phyloP scores from a whole-genome alignment of 2,113 vertebrate genomes.

The Notarius lentiginosus region DNA sequence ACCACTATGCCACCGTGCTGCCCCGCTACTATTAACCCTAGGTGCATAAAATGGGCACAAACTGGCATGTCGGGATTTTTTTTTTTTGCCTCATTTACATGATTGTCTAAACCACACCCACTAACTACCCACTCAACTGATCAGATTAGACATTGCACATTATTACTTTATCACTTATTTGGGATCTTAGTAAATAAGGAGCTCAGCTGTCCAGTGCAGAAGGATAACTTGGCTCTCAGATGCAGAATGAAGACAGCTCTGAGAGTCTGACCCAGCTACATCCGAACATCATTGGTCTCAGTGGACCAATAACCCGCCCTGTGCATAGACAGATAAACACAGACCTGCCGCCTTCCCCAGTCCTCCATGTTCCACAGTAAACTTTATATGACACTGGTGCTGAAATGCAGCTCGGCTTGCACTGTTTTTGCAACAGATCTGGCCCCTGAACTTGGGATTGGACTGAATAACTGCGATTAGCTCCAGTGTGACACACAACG shows the following conservation, averaged over 20 bases:
- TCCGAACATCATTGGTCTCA: constrained; percentile 31
- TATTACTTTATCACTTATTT: not conserved
- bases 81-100: not conserved
- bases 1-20: no score
- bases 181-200: not conserved
- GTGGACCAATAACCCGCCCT: constrained; percentile 23
- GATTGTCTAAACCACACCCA: not conserved
- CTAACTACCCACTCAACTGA: not conserved
- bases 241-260: constrained; percentile 28
- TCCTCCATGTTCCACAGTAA: constrained; percentile 31
- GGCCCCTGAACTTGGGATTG: not conserved
- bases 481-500: constrained; percentile 18
- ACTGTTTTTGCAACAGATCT: constrained; percentile 32
- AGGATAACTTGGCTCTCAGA: constrained; percentile 1
- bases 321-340: constrained; percentile 43
- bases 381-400: constrained; percentile 45
- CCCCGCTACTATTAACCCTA: not conserved
- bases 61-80: not conserved
- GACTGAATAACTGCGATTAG: constrained; percentile 45
- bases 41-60: not conserved
- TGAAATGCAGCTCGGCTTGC: constrained; percentile 31
- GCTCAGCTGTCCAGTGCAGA: not conserved
- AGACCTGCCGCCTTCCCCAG: constrained; percentile 20
- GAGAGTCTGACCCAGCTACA: constrained; percentile 32
- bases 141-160: not conserved